Conservation (phyloP, 1,140 invertebrate genomes). For the Trichonephila clavata region DNA sequence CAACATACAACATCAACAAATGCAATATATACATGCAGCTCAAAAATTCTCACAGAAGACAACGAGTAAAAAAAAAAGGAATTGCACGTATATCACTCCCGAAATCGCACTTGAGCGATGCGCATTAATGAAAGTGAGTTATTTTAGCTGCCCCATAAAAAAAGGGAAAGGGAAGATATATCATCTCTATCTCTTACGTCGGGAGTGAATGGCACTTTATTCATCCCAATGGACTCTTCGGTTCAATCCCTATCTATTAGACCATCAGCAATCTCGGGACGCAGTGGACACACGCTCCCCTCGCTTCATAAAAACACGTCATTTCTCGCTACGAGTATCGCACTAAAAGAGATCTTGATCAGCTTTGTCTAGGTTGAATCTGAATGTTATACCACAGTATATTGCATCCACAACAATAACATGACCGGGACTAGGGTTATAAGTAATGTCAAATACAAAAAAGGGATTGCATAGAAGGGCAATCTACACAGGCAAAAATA, state of each 20-base stretch:
- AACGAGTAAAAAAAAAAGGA: background rate
- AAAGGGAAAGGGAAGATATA: background rate
- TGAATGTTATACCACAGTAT: background rate
- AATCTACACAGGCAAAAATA: background rate
- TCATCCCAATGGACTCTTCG: constrained; percentile 29
- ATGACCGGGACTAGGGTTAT: background rate
- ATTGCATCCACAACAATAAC: background rate
- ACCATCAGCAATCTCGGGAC: background rate
- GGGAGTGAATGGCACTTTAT: constrained; percentile 16
- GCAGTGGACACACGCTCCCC: background rate
- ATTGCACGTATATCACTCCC: background rate
- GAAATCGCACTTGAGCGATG: background rate
- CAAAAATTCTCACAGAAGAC: no score
- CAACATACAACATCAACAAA: no score
- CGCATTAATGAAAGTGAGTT: constrained; percentile 7
- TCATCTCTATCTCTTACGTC: background rate
- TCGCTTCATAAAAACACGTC: constrained; percentile 19
- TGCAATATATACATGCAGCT: no score
- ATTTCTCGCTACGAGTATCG: background rate
- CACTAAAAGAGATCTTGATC: constrained; percentile 8
- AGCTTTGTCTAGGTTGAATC: background rate
- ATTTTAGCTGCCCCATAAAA: constrained; percentile 15
- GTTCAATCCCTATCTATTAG: constrained; percentile 22
- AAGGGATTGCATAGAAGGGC: background rate
- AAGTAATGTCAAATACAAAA: no score